Evolutionary conservation across 2,797 vertebrate species (phyloP).

Genomic region (Spea hammondii): DNA sequence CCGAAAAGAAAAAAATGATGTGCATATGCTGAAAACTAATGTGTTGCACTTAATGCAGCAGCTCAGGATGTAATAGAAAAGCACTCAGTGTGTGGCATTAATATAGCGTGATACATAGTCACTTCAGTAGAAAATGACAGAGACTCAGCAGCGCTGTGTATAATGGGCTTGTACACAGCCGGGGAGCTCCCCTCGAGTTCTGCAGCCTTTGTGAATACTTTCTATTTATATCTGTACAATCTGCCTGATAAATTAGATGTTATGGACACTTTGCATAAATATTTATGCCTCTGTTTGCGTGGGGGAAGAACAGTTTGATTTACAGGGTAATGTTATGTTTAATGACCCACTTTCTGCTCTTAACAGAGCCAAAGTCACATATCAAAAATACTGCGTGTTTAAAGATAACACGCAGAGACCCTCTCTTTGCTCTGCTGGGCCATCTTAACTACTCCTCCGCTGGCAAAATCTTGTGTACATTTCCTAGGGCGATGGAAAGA

Average conservation of each 20-base stretch:
- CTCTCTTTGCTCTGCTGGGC: conserved; percentile 17
- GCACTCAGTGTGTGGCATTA: conserved; percentile 51
- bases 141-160: conserved; percentile 36
- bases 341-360: conserved; percentile 49
- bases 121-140: conserved; percentile 41
- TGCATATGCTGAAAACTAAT: conserved; percentile 51
- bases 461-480: not conserved
- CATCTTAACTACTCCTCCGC: conserved; percentile 24
- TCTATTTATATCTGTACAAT: conserved; percentile 48
- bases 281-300: conserved; percentile 51
- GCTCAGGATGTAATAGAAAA: conserved; percentile 52
- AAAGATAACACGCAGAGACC: conserved; percentile 36
- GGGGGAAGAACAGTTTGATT: conserved; percentile 53
- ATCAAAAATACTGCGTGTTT: conserved; percentile 34
- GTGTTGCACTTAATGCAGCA: conserved; percentile 51
- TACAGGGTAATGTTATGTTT: conserved; percentile 53
- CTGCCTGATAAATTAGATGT: conserved; percentile 48
- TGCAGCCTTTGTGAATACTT: conserved; percentile 28
- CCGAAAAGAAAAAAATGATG: conserved; percentile 49
- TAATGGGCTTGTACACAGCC: conserved; percentile 50
- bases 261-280: conserved; percentile 52
- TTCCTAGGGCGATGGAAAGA: not conserved
- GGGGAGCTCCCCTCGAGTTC: conserved; percentile 34
- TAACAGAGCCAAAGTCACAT: conserved; percentile 46
- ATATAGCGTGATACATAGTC: conserved; percentile 50